phyloP scores from a whole-genome alignment of 1,140 invertebrate genomes.

The Babylonia areolata region DNA sequence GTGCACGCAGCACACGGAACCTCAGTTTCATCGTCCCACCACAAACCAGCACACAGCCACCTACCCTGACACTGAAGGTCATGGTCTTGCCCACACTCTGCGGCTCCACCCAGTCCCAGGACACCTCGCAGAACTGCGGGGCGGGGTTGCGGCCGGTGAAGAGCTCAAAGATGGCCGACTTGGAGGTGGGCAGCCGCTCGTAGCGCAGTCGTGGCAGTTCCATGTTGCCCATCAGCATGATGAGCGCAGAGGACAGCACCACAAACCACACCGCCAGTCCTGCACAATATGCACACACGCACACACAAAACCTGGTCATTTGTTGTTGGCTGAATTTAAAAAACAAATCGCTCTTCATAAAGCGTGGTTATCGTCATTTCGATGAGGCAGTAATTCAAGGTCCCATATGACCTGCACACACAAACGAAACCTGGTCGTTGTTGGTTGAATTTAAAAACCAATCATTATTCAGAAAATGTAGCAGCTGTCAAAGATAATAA shows the following conservation, averaged over 20 bases:
- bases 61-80: slow-evolving; percentile 88
- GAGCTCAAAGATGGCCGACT: slow-evolving; percentile 85
- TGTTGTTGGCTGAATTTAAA: too few relatives aligned
- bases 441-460: too few relatives aligned
- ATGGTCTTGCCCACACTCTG: slow-evolving; percentile 91
- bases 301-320: too few relatives aligned
- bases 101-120: slow-evolving; percentile 91
- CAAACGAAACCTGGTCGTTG: too few relatives aligned
- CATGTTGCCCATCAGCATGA: slow-evolving; percentile 25
- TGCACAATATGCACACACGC: slow-evolving; percentile 1
- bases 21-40: too few relatives aligned
- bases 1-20: too few relatives aligned
- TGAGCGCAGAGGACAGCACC: not conserved
- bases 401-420: too few relatives aligned
- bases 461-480: too few relatives aligned
- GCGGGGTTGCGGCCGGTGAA: slow-evolving; percentile 93
- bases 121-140: slow-evolving; percentile 89
- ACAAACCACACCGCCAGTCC: not conserved
- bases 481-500: too few relatives aligned
- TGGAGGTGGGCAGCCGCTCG: slow-evolving; percentile 51
- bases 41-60: slow-evolving; percentile 11
- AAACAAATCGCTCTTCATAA: too few relatives aligned
- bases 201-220: slow-evolving; percentile 39
- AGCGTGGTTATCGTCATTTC: too few relatives aligned
- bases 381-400: too few relatives aligned